These are phyloP conservation scores for Pelvicachromis taeniatus DNA, from an alignment of 2,113 vertebrate genomes.

Conservation along the genomic window DNA sequence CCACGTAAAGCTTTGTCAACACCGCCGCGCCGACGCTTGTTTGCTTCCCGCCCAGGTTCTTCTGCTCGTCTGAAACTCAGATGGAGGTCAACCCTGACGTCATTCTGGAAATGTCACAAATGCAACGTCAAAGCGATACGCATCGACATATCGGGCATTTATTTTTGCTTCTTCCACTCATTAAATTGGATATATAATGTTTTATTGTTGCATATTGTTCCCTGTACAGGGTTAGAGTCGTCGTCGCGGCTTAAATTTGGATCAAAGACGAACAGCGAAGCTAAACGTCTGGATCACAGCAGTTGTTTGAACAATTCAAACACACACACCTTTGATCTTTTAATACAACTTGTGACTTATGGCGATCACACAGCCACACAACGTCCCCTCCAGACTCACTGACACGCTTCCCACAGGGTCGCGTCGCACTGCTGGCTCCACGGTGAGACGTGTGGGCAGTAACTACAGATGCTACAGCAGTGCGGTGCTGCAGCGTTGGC, in stretches of 20 bases:
- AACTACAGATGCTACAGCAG: not conserved
- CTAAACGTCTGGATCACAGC: not conserved
- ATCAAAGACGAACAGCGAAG: not conserved
- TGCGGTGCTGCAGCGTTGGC: fast-evolving
- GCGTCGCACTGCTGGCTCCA: not conserved
- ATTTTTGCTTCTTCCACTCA: fast-evolving
- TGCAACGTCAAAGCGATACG: not conserved
- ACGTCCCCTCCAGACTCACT: not conserved
- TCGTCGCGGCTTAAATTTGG: not conserved
- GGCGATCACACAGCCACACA: not conserved
- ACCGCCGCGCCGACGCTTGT: not conserved
- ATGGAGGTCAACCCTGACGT: not conserved
- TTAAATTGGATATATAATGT: not conserved
- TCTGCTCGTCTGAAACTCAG: not conserved
- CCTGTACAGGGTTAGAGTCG: not conserved
- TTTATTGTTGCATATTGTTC: not conserved
- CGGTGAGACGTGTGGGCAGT: fast-evolving
- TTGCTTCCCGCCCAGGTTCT: not conserved
- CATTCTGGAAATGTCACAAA: not conserved
- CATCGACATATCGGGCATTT: fast-evolving
- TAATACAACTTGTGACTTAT: fast-evolving
- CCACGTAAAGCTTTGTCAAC: constrained; percentile 31
- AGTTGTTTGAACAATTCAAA: not conserved
- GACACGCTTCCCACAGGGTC: not conserved
- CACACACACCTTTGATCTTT: not conserved